Evolutionary conservation across 2,888 invertebrate species (phyloP), one percentile per base, ranked within the genome.

Genomic region (Drosophila neonasuta): DNA sequence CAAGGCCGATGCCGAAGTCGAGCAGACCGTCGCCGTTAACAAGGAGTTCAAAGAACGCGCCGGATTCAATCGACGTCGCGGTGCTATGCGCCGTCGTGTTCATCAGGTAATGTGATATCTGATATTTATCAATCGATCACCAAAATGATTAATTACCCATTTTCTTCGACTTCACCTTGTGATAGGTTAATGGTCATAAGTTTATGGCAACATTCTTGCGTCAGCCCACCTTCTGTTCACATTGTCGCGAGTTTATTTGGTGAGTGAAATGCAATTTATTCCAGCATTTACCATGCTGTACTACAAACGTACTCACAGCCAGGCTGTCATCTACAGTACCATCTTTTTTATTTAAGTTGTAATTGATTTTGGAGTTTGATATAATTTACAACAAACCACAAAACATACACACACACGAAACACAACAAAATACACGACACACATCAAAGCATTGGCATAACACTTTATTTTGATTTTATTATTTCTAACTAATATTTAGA

Each of bases 241-340:
- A 99, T 92, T 99, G 99, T 93, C 95, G 96, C 85, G 98, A 99
- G 92, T 99, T 99, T 92, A 99, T 99, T 91, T 99, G 99, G 99
- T 97, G 91, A 92, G 94, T 85, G 29, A 57, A n/a, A 11, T 36
- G 57, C 24, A 24, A 7, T 41, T 48, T 36, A 1, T 36, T 36
- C 11, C 44, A 54, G 17, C 64, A 52, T 59, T 62, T 58, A 61
- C 24, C 4, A 24, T 24, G 24, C 24, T 24, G 24, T 24, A 24
- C 66, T 48, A 57, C 62, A 62, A 46, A 66, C 74, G 52, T 74
- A 67, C 68, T 71, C 68, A 73, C 75, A 63, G 74, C 56, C 61
- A 65, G 46, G 52, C 57, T 80, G 76, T 71, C 79, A 80, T 77
- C 65, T 62, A 76, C 68, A 73, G 62, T 68, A 73, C 60, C 70